Conservation (phyloP, 2,888 invertebrate species). For the Chromoteleia sp. region DNA sequence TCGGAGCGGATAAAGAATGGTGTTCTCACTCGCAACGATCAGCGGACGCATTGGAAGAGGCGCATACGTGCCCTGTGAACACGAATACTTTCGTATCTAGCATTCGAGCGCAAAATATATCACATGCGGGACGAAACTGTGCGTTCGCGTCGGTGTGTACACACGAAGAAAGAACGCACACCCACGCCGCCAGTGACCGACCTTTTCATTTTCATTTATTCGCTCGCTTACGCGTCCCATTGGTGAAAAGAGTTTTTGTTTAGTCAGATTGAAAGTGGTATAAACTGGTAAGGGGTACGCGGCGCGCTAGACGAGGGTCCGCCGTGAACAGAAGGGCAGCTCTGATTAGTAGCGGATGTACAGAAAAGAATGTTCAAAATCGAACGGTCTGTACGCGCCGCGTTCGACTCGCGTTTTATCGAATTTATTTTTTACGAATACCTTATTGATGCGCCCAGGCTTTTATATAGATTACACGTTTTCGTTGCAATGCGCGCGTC, state of each 20-base stretch:
- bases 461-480: constrained; percentile 33
- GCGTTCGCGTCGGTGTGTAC: constrained; percentile 29
- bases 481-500: constrained; percentile 1
- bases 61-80: constrained; percentile 49
- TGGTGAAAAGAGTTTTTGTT: constrained; percentile 74
- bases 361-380: constrained; percentile 43
- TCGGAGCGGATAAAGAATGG: constrained; percentile 49
- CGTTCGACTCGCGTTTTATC: constrained; percentile 31
- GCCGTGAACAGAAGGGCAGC: constrained; percentile 57
- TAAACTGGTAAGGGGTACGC: constrained; percentile 67
- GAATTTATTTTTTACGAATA: constrained; percentile 41
- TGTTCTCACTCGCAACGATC: constrained; percentile 56
- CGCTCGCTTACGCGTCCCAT: constrained; percentile 74
- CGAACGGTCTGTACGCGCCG: constrained; percentile 11
- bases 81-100: constrained; percentile 50
- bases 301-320: constrained; percentile 63
- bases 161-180: constrained; percentile 38
- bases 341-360: constrained; percentile 65
- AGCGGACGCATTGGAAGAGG: constrained; percentile 47
- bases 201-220: constrained; percentile 75
- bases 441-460: not conserved
- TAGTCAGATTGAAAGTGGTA: constrained; percentile 74
- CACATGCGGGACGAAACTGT: constrained; percentile 42
- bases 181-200: constrained; percentile 48
- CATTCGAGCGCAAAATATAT: constrained; percentile 56